Evolutionary conservation across 2,113 vertebrate genomes (phyloP), one percentile per base, ranked within the genome.

Genomic region (Glaucomys volans): DNA sequence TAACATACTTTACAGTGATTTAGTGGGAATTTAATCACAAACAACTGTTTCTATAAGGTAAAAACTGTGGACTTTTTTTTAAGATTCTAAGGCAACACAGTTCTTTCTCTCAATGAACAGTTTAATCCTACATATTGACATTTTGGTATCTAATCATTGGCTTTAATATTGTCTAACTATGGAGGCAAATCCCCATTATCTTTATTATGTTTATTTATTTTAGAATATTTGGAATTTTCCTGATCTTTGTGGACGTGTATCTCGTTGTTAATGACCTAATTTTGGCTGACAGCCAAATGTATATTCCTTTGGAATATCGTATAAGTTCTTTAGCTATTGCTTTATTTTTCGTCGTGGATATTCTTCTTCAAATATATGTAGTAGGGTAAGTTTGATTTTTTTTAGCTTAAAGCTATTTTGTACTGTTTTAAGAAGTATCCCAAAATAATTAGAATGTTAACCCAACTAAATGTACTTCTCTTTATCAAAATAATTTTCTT

Each of bases 341-440:
- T 6, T 95, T 99, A 92, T 99, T 99, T 98, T 99, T 99, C 83
- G 98, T 99, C 4, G 1, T 98, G 0, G 99, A 99, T 91, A 98
- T 99, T 87, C 97, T 99, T 86, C 98, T 99, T 90, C 99, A 99
- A 32, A 96, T 99, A 72, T 99, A 98, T 94, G 98, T 99, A 96
- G 99, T 99, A 98, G 99, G 99, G 99, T 99, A 98, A 99, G 99
- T 92, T 4, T 84, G 81, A 91, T 79, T 90, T 81, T 93, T 86
- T 90, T 67, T 5, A 47, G 30, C 30, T 12, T 80, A 67, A 84
- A 84, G 13, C 22, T 71, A 69, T 91, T 93, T 93, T 91, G 11
- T 87, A 52, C n/a, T 83, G 10, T 37, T 64, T 20, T 67, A 28
- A 90, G 32, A 94, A 89, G 28, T 11, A 87, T 77, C 28, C 40